Percentiles rank a stretch among this genome's conserved stretches.
Conservation (phyloP, 2,113 vertebrate species). For the Vimba vimba region DNA sequence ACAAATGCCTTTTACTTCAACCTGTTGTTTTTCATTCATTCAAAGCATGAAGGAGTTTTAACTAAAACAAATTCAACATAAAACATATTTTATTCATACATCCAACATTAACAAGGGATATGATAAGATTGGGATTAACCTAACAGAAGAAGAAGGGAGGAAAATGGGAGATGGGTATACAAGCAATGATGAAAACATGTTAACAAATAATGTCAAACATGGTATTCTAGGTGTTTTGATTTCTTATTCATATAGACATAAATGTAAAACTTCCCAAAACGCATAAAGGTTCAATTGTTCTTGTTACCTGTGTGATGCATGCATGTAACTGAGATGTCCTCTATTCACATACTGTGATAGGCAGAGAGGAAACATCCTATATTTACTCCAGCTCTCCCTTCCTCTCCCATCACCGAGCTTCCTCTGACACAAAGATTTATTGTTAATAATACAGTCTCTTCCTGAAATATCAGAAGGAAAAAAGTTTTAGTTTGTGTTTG, state of each 20-base stretch:
- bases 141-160: not conserved
- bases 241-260: not conserved
- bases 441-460: not conserved
- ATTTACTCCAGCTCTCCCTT: not conserved
- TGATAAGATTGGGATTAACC: too few species aligned
- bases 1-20: not conserved
- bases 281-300: not conserved
- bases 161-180: not conserved
- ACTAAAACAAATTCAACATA: not conserved
- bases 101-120: not conserved
- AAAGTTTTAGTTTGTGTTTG: not conserved
- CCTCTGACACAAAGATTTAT: not conserved
- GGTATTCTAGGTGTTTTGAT: too few species aligned
- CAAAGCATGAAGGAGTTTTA: not conserved
- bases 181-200: not conserved
- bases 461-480: not conserved
- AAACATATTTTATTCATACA: not conserved
- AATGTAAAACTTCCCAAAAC: not conserved
- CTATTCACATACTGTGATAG: not conserved
- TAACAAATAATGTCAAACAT: not conserved
- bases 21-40: not conserved
- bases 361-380: constrained; percentile 23
- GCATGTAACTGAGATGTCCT: not conserved
- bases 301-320: not conserved
- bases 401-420: not conserved